phyloP scores from a whole-genome alignment of 2,888 invertebrate genomes.

The Cheilosia scutellata region DNA sequence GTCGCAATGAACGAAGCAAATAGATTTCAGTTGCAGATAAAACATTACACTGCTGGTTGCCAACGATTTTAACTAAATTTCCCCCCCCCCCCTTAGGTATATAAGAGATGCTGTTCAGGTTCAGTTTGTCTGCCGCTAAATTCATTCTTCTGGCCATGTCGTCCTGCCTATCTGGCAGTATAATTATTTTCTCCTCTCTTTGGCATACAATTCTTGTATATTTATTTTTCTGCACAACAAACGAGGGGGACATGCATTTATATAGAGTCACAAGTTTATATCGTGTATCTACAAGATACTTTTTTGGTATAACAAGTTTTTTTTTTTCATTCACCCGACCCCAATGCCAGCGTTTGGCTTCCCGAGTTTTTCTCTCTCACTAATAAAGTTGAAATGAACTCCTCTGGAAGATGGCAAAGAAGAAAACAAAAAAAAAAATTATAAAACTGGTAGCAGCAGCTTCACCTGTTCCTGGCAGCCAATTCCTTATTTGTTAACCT shows the following conservation, averaged over 20 bases:
- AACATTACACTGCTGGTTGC: slow-evolving; percentile 23
- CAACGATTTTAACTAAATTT: slow-evolving; percentile 46
- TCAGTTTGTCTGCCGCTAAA: slow-evolving; percentile 25
- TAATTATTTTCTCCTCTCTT: slow-evolving; percentile 15
- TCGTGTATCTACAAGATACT: slow-evolving; percentile 66
- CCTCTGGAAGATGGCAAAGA: slow-evolving; percentile 17
- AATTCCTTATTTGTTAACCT: slow-evolving; percentile 54
- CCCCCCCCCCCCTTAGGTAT: slow-evolving; percentile 6
- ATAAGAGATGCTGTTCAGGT: slow-evolving; percentile 17
- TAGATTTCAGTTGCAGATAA: slow-evolving; percentile 37
- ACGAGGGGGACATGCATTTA: slow-evolving; percentile 43
- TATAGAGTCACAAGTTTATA: slow-evolving; percentile 48
- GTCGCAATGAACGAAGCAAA: neutral
- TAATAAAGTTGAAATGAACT: slow-evolving; percentile 66
- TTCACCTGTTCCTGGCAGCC: slow-evolving; percentile 62
- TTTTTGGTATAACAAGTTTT: slow-evolving; percentile 59
- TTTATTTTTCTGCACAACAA: slow-evolving; percentile 17
- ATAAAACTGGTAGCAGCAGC: slow-evolving; percentile 60
- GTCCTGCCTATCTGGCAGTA: slow-evolving; percentile 11
- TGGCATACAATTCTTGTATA: slow-evolving; percentile 3
- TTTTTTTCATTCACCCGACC: slow-evolving; percentile 4
- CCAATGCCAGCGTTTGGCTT: neutral
- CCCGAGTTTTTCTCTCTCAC: slow-evolving; percentile 31
- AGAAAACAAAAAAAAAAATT: neutral
- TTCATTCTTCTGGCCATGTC: slow-evolving; percentile 7